Percentiles rank a stretch among this genome's conserved stretches.
phyloP scores from a whole-genome alignment of 2,113 vertebrate species.

The Cervus canadensis region DNA sequence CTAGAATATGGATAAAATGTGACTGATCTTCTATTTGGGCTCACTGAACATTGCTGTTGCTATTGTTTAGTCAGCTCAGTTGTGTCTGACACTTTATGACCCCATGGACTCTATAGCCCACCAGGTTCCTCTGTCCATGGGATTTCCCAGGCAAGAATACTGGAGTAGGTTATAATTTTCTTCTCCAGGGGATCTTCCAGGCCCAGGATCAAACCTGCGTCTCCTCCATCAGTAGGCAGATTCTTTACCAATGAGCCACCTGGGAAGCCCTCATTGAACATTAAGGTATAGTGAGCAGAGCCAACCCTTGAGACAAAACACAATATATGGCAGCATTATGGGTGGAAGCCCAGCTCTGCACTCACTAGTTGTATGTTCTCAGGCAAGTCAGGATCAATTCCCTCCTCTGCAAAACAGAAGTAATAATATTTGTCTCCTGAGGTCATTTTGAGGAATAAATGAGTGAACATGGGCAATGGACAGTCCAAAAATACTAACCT shows the following conservation, averaged over 20 bases:
- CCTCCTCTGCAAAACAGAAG: not conserved
- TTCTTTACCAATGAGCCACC: not conserved
- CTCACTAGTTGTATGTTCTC: not conserved
- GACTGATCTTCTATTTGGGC: not conserved
- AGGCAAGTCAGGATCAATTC: not conserved
- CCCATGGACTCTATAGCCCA: not conserved
- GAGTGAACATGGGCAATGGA: no score
- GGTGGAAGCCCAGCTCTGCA: not conserved
- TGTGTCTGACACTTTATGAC: not conserved
- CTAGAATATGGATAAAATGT: not conserved
- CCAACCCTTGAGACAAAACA: not conserved
- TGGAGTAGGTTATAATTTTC: not conserved
- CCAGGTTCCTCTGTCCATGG: not conserved
- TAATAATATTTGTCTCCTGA: not conserved
- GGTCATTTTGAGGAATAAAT: not conserved
- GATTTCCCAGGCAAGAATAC: not conserved
- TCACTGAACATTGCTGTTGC: not conserved
- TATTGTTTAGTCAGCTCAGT: not conserved
- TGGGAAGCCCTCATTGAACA: not conserved
- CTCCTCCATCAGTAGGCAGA: not conserved
- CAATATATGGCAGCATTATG: accelerated
- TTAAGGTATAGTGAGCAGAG: not conserved
- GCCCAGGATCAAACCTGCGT: not conserved
- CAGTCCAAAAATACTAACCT: not conserved
- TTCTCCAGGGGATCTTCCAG: not conserved